Percentiles rank a stretch among this genome's conserved stretches.
Evolutionary conservation across 2,888 invertebrate species (phyloP).

Genomic region (Ptilodon capucinus): DNA sequence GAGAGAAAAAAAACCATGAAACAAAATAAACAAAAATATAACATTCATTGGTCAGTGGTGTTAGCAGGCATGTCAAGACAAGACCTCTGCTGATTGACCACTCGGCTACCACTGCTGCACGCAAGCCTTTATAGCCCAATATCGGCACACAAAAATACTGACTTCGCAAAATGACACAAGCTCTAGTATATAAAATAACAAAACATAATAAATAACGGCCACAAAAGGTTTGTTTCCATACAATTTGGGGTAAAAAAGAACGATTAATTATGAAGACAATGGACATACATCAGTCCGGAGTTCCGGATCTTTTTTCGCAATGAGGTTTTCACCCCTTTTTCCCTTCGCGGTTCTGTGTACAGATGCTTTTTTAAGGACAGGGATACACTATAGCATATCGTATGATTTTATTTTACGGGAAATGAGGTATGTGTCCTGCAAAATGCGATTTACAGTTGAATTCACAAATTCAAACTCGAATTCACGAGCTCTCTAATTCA

Average conservation of each 20-base stretch:
- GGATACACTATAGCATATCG: neutral
- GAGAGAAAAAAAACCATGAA: too few relatives aligned
- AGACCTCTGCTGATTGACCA: too few relatives aligned
- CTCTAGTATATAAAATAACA: neutral
- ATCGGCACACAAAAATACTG: neutral
- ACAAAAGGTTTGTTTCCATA: slow-evolving; percentile 10
- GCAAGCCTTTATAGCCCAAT: too few relatives aligned
- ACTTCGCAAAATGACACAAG: neutral
- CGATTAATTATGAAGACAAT: slow-evolving; percentile 50
- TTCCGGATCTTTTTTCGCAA: slow-evolving; percentile 25
- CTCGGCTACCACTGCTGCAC: too few relatives aligned
- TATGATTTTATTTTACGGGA: neutral
- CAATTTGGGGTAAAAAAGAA: slow-evolving; percentile 24
- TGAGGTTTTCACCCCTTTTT: slow-evolving; percentile 21
- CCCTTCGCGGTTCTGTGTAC: slow-evolving; percentile 14
- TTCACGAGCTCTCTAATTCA: too few relatives aligned
- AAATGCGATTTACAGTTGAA: too few relatives aligned
- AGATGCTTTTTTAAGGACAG: slow-evolving; percentile 14
- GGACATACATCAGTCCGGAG: slow-evolving; percentile 33
- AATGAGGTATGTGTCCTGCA: too few relatives aligned
- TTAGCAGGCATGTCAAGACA: too few relatives aligned
- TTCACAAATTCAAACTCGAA: too few relatives aligned
- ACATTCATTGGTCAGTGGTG: too few relatives aligned
- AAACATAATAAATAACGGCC: neutral
- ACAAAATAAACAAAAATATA: too few relatives aligned